Evolutionary conservation across 2,888 invertebrate species (phyloP), one percentile per base, ranked within the genome.

Genomic region (Tachina fera): DNA sequence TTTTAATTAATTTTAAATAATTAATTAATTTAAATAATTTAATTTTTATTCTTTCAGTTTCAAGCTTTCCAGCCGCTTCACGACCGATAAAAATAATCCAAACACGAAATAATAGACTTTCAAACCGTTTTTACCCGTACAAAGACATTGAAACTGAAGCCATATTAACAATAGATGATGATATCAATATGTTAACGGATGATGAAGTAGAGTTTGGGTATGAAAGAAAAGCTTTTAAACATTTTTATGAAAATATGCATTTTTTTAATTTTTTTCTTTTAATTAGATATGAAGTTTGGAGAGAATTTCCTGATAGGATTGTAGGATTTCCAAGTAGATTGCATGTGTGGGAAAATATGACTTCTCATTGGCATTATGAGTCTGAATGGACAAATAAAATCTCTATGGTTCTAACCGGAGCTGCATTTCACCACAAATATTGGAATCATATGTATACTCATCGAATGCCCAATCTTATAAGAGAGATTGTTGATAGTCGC

Each of bases 321-420:
- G 98, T 99, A 84, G 98, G 99, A 9, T 99, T 98, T 93, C 98
- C 98, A 31, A 98, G 98, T 56, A 95, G 99, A 45, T 96, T 98
- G 76, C 98, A 99, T 92, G 95, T 97, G 43, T 98, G 97, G 97
- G 97, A 98, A 91, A 98, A 98, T 92, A 93, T 93, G 8, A 97
- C 97, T 0, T 93, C 94, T 88, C 95, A 95, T 83, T 99, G 98
- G 98, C 96, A 96, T 88, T 99, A 99, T 92, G 98, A 98, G 93
- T 98, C 98, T 41, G 98, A 99, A 93, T 99, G 98, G 98, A 98
- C 97, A 56, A 98, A 98, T 89, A 96, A 97, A 92, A 97, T 97
- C 88, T 98, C 98, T 0, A 98, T 99, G 98, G 98, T 97, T 47
- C 93, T 99, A 43, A 99, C 99, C 0, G 99, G 98, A 1, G 98